Base-by-base conservation (phyloP, 2,888 invertebrate species). In the Crocallis elinguaria region DNA sequence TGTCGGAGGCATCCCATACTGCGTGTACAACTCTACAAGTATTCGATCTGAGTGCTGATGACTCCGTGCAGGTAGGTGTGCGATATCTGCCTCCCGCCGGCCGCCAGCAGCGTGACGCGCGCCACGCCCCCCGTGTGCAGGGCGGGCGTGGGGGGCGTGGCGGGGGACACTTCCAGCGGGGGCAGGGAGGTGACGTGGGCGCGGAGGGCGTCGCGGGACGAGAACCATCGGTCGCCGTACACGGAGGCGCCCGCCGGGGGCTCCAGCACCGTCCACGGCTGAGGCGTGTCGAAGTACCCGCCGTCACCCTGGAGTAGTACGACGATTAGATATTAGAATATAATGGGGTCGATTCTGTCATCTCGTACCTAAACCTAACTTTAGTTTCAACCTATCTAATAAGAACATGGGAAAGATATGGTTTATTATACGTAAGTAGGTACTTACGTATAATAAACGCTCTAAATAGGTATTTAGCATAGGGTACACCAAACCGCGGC, bases 261-360 rank as follows among this genome's bases (percentile, higher is more conserved):
- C 25, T 74, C 64, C 0, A 77, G 8, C 0, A 68, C 48, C 30
- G 60, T 50, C 91, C 91, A 91, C 0, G 79, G 66, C 0, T 66
- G 50, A 0, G 74, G 37, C 0, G 87, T 89, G 44, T 83, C 82
- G 75, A 91, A 88, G 78, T 88, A 91, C 0, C 91, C 91, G 49
- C 89, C 86, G 30, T 82, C 82, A n/a, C 90, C 88, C 87, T 89
- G 74, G 0, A 13, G 7, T 9, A 8, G n/a, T n/a, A n/a, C n/a
- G n/a, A n/a, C n/a, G n/a, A n/a, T n/a, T n/a, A n/a, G n/a, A n/a
- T n/a, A n/a, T n/a, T n/a, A n/a, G n/a, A n/a, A n/a, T n/a, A n/a
- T n/a, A n/a, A n/a, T n/a, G n/a, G n/a, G n/a, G n/a, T n/a, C n/a
- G n/a, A n/a, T n/a, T n/a, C n/a, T n/a, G n/a, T n/a, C n/a, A n/a